These are phyloP conservation scores for Pseudochromis fuscus DNA, from an alignment of 2,797 vertebrate species.

Conservation along the genomic window DNA sequence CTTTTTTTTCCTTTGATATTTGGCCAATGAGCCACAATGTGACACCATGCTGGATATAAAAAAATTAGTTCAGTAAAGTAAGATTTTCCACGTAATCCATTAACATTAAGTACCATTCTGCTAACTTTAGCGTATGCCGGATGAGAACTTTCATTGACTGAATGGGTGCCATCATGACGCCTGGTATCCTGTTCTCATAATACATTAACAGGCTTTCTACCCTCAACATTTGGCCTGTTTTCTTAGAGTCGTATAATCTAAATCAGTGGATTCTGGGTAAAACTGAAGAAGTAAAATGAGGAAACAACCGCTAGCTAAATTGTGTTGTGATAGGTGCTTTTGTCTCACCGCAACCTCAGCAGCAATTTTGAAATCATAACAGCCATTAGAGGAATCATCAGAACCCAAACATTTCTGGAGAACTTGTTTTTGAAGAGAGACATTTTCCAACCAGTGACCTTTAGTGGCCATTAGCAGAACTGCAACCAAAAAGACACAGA, in stretches of 20 bases:
- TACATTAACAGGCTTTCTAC: constrained; percentile 1
- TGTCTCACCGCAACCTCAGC: neutral
- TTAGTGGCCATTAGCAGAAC: constrained; percentile 6
- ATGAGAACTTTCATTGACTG: neutral
- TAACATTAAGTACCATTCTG: neutral
- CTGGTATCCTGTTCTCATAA: neutral
- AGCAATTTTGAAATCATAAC: too few relatives aligned
- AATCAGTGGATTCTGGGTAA: constrained; percentile 18
- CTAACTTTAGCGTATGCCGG: neutral
- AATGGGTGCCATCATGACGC: neutral
- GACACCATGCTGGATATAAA: neutral
- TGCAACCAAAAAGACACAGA: neutral
- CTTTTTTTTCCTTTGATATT: neutral
- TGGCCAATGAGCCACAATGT: neutral
- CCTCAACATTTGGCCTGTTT: neutral
- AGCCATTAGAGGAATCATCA: constrained; percentile 24
- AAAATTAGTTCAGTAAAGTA: constrained; percentile 1
- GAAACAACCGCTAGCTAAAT: neutral
- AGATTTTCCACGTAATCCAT: neutral
- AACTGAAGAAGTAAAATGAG: constrained; percentile 6
- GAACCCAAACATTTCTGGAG: constrained; percentile 20
- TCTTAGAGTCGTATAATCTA: constrained; percentile 6
- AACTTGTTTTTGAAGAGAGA: constrained; percentile 30
- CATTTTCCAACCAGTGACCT: neutral
- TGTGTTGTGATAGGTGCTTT: constrained; percentile 9